phyloP scores from a whole-genome alignment of 2,113 vertebrate species.

The Protomyctophum bolini region DNA sequence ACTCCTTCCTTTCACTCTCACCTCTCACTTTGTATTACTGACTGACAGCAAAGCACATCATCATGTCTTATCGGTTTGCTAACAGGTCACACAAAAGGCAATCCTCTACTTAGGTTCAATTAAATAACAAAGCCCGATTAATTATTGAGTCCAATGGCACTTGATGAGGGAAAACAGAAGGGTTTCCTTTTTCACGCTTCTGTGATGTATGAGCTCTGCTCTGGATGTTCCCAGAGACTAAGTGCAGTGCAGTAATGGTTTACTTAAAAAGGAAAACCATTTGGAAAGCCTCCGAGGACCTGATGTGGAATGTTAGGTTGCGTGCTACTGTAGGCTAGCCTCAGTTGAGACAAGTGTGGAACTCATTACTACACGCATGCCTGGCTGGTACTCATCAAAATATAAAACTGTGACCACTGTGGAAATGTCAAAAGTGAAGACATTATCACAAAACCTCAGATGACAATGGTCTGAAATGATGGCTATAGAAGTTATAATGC shows the following conservation, averaged over 20 bases:
- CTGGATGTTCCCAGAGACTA: slow-evolving; percentile 56
- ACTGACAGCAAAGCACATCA: slow-evolving; percentile 42
- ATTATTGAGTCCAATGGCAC: neutral
- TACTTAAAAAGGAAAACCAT: slow-evolving; percentile 71
- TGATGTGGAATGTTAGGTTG: too few species aligned
- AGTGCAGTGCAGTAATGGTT: slow-evolving; percentile 52
- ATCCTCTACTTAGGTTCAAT: neutral
- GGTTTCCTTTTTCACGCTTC: slow-evolving; percentile 40
- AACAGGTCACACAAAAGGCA: slow-evolving; percentile 13
- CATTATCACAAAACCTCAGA: slow-evolving; percentile 7
- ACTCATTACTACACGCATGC: too few species aligned
- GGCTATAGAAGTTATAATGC: too few species aligned
- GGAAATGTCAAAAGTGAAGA: slow-evolving; percentile 2
- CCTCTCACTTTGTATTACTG: slow-evolving; percentile 32
- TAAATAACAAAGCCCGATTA: slow-evolving; percentile 24
- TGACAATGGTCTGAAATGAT: too few species aligned
- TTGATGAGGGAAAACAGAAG: slow-evolving; percentile 15
- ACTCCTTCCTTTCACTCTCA: neutral
- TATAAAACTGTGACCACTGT: slow-evolving; percentile 2
- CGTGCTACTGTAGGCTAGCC: too few species aligned
- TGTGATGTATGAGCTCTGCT: slow-evolving; percentile 42
- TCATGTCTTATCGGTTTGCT: slow-evolving; percentile 16
- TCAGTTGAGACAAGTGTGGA: too few species aligned
- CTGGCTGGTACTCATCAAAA: neutral
- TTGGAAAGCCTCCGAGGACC: slow-evolving; percentile 29